Base-by-base conservation (phyloP, 92 coral and sea anemone species). In the Meandrina meandrites region DNA sequence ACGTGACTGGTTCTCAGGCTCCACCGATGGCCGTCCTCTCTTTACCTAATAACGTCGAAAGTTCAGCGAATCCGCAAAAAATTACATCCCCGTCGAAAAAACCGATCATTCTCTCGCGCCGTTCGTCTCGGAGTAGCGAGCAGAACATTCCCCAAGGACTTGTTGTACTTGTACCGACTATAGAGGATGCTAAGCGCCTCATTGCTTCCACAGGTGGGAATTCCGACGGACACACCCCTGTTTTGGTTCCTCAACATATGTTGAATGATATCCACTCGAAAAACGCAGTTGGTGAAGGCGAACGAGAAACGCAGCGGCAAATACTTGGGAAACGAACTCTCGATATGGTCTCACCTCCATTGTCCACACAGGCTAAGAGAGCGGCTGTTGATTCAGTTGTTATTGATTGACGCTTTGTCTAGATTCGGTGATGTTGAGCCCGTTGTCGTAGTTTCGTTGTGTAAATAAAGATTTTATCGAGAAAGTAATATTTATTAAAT, bases 81-180 rank as follows among this genome's bases (percentile, higher is more conserved):
- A 30, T 40, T 24, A 85, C 88, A 32, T 58, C 88, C 31, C 9
- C 88, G 17, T 40, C 96, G 16, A 93, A 94, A 83, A 89, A 92
- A 73, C 98, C 98, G 81, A 95, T 92, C 83, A 95, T 95, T 69
- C 92, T 95, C 19, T 90, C 92, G 71, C 89, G 96, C 47, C 94
- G 88, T 28, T 75, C 91, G 37, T 86, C 90, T 24, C 94, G 90
- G 24, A 85, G 82, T 21, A 89, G 85, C 10, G 92, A 93, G 58
- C 88, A 87, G 82, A 92, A 89, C 84, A 85, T 95, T 67, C 98
- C 98, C 8, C 94, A 95, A 47, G 96, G 98, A 42, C 90, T 95
- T 32, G 96, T 95, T n/a, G 96, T 95, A 14, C 91, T 95, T 54
- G 98, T 95, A n/a, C 98, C 98, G 7, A 95, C 98, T 1, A 86